These are phyloP conservation scores for Steatocranus sp. DNA, from an alignment of 2,797 vertebrate genomes.

Conservation along the genomic window DNA sequence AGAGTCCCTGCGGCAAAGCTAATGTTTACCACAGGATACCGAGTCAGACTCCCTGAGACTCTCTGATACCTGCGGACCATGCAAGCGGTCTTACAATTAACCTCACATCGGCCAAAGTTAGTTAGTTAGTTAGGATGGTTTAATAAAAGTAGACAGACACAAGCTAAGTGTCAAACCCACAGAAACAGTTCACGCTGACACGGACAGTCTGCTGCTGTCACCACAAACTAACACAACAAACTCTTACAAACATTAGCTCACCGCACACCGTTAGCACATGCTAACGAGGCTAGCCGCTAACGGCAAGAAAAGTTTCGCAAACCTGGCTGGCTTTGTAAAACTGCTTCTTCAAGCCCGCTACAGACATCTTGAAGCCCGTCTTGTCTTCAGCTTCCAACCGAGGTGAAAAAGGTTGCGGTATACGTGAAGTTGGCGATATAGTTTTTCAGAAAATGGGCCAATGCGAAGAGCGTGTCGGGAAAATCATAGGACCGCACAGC, in stretches of 20 bases:
- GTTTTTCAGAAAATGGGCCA: constrained; percentile 35
- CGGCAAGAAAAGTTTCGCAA: constrained; percentile 59
- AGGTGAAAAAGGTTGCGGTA: constrained; percentile 6
- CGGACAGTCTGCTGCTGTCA: neutral
- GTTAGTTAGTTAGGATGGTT: neutral
- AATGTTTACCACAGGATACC: constrained; percentile 13
- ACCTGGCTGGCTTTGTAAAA: constrained; percentile 99
- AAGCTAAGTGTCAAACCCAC: neutral
- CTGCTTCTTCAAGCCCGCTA: constrained; percentile 96
- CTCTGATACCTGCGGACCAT: neutral
- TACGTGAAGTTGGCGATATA: constrained; percentile 16
- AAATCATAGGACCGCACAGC: constrained; percentile 54
- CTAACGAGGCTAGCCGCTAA: constrained; percentile 52
- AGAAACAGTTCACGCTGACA: neutral
- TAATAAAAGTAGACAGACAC: neutral
- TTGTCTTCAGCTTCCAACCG: constrained; percentile 38
- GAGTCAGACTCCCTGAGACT: neutral
- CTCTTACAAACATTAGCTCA: neutral
- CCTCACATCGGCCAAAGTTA: neutral
- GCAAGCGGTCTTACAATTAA: neutral
- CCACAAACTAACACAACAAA: neutral
- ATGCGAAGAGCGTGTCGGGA: constrained; percentile 6
- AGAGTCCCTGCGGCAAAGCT: neutral
- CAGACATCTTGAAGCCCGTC: constrained; percentile 83
- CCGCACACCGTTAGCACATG: constrained; percentile 38